Conservation (phyloP, 2,797 vertebrate genomes). For the Balearica regulorum region DNA sequence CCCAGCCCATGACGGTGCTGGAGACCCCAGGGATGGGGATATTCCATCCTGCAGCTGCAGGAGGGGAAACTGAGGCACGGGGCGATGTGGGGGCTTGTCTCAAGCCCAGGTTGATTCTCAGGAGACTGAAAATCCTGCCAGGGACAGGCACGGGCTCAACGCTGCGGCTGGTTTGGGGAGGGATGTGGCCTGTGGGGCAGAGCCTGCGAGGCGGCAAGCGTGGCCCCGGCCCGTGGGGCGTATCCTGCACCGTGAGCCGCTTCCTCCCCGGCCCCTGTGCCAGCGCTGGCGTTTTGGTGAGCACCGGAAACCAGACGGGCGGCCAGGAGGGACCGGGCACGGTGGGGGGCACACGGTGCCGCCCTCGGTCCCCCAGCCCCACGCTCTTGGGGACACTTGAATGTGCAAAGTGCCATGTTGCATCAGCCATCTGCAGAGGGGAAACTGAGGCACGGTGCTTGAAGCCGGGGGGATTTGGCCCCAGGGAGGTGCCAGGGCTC, state of each 20-base stretch:
- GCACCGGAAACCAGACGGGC: neutral
- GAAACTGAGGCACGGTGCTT: neutral
- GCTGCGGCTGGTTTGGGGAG: rapidly evolving
- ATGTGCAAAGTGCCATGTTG: rapidly evolving
- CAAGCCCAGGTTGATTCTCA: rapidly evolving
- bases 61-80: neutral
- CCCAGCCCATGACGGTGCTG: rapidly evolving
- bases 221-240: neutral
- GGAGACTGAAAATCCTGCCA: rapidly evolving
- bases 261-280: neutral
- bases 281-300: neutral
- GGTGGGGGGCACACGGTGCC: rapidly evolving
- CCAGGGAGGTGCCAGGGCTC: neutral
- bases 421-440: neutral
- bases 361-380: rapidly evolving
- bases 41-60: no score
- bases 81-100: rapidly evolving
- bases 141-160: rapidly evolving
- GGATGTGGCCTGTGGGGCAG: neutral
- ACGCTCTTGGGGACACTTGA: rapidly evolving
- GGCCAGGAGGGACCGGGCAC: neutral
- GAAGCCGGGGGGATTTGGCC: no score
- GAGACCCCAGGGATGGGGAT: neutral
- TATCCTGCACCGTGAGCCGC: neutral
- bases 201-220: neutral